Percentiles rank a stretch among this genome's conserved stretches.
These are phyloP conservation scores for Poicephalus meyeri DNA, from an alignment of 2,113 vertebrate species.

Conservation along the genomic window DNA sequence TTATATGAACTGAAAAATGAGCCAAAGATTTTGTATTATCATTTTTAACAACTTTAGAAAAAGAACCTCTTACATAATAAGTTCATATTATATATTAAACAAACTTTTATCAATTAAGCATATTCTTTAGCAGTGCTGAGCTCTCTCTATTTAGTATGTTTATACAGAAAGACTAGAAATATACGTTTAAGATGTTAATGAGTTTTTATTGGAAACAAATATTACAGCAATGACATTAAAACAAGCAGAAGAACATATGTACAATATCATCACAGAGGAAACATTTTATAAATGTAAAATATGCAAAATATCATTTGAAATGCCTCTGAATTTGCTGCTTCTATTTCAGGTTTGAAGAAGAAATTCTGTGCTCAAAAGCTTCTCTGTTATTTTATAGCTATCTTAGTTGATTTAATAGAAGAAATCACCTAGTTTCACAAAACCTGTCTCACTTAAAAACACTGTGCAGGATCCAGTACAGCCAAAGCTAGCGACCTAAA, in stretches of 20 bases:
- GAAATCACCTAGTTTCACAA: background rate
- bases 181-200: background rate
- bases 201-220: background rate
- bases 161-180: background rate
- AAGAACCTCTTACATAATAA: background rate
- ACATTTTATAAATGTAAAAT: background rate
- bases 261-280: background rate
- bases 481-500: background rate
- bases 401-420: background rate
- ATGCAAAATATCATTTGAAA: constrained; percentile 15
- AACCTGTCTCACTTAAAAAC: background rate
- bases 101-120: background rate
- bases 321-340: background rate
- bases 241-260: background rate
- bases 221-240: background rate
- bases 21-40: background rate
- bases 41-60: background rate
- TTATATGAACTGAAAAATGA: background rate
- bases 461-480: background rate
- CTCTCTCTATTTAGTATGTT: background rate
- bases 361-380: background rate
- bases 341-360: background rate
- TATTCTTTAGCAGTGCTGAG: background rate
- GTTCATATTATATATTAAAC: background rate
- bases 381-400: background rate